Percentiles rank a stretch among this genome's conserved stretches.
Conservation (phyloP, 2,888 invertebrate genomes). For the Aquatica leii region DNA sequence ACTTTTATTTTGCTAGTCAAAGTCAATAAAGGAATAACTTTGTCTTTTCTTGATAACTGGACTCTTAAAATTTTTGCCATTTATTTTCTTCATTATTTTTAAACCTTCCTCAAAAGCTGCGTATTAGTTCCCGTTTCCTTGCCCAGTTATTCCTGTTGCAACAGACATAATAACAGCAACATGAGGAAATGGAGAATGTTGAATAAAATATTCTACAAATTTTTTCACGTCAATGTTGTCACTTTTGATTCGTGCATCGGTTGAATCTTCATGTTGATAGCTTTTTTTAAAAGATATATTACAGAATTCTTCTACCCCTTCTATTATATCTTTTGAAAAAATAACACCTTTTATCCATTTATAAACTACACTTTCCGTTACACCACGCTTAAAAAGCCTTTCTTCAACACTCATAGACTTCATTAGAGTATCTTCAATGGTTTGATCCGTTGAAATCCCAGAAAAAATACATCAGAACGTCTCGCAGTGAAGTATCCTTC, state of each 20-base stretch:
- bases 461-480: conserved; percentile 40
- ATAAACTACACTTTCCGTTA: background rate
- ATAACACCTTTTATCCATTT: too few species aligned
- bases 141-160: too few species aligned
- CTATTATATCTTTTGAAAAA: too few species aligned
- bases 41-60: too few species aligned
- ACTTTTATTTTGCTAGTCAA: too few species aligned
- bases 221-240: conserved; percentile 2
- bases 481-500: conserved; percentile 33
- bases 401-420: too few species aligned
- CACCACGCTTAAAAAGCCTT: too few species aligned
- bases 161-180: background rate
- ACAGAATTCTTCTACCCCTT: too few species aligned
- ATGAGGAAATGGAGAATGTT: background rate
- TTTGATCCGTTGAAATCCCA: conserved; percentile 41
- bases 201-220: background rate
- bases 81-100: too few species aligned
- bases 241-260: background rate
- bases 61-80: background rate
- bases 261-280: background rate
- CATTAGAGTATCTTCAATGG: too few species aligned
- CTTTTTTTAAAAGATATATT: background rate
- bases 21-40: too few species aligned
- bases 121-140: background rate
- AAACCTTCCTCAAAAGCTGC: background rate